Evolutionary conservation across 2,888 invertebrate species (phyloP).

Genomic region (Heliconius sara): DNA sequence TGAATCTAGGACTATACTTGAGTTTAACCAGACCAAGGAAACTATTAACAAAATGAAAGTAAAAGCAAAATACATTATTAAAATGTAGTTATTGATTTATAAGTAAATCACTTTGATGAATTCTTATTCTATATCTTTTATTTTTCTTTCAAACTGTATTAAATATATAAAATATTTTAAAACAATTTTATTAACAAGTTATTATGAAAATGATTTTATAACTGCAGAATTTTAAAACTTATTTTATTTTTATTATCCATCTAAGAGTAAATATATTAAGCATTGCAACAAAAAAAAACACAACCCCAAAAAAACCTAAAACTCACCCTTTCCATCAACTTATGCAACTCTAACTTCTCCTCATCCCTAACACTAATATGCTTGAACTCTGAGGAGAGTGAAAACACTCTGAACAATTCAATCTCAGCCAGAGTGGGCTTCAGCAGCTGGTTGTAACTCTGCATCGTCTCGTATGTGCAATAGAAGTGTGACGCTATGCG

Average conservation of each 20-base stretch:
- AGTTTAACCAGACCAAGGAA: no score
- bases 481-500: slow-evolving; percentile 99
- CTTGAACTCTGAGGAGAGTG: slow-evolving; percentile 97
- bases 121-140: background rate
- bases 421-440: slow-evolving; percentile 99
- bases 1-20: no score
- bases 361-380: slow-evolving; percentile 97
- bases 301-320: slow-evolving; percentile 40
- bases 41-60: background rate
- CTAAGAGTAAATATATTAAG: no score
- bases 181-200: no score
- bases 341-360: slow-evolving; percentile 98
- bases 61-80: background rate
- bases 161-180: background rate
- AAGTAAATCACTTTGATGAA: no score
- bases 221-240: no score
- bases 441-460: slow-evolving; percentile 95
- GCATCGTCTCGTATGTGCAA: slow-evolving; percentile 98
- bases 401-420: slow-evolving; percentile 98
- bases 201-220: no score
- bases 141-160: background rate
- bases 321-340: slow-evolving; percentile 88
- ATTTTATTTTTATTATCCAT: no score
- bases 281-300: background rate
- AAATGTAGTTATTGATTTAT: no score